Base-by-base conservation (phyloP, 2,888 invertebrate species). In the Mesorhabditis sp. region DNA sequence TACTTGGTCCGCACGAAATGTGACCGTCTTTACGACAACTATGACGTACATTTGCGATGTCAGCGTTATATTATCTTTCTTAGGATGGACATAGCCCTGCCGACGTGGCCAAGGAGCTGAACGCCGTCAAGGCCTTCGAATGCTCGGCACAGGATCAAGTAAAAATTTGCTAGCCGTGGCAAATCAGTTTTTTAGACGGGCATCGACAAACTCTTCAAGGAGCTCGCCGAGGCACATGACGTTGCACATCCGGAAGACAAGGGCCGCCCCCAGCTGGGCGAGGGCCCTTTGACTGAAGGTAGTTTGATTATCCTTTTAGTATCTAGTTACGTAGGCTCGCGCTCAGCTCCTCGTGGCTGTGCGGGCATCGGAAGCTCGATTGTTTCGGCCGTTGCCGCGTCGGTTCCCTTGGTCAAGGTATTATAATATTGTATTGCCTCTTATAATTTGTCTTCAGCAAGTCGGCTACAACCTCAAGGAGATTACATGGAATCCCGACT, bases 401-500 rank as follows among this genome's bases (percentile, higher is more conserved):
- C 58, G n/a, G n/a, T 50, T 50, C 58, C 58, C 7, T n/a, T 50
- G 10, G 58, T 50, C 58, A 50, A 50, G 58, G 58, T 50, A 13
- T 50, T 50, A 13, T 50, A 50, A 50, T 13, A 2, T n/a, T 13
- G n/a, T 50, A 13, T 50, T 50, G 7, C 7, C n/a, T 10, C n/a
- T 50, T 50, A 50, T 13, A 50, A n/a, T n/a, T 50, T 2, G 7
- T 50, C 58, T 50, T 50, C 7, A 50, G 58, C 58, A 50, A 50
- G 58, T n/a, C 58, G 58, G 58, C n/a, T n/a, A 50, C 58, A 50
- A 50, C n/a, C 58, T 50, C 7, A 50, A 50, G n/a, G 58, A 50
- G n/a, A 50, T 50, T n/a, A n/a, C 58, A 10, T 50, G 58, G 58
- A 50, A 50, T 50, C 58, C 58, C 58, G 58, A 50, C n/a, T 50